A percentile compares a stretch with the other conserved stretches of the same genome.
phyloP scores from a whole-genome alignment of 2,797 vertebrate species.

The Enteromius afrohamiltoni region DNA sequence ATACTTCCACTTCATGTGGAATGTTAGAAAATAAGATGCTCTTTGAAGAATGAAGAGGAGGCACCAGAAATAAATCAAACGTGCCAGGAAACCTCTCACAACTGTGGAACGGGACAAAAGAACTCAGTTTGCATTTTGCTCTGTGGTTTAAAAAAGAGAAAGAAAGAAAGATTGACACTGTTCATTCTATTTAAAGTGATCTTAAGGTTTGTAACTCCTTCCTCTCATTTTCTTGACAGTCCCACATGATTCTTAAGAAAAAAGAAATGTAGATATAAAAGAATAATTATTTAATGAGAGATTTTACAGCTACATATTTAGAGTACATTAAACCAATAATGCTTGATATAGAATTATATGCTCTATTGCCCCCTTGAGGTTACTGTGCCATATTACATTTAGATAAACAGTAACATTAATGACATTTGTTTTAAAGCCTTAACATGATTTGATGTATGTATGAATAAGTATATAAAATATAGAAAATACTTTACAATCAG shows the following conservation, averaged over 20 bases:
- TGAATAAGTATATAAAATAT: not conserved
- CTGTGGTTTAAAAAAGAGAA: not conserved
- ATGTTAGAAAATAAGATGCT: not conserved
- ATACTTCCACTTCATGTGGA: not conserved
- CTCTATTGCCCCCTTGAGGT: not conserved
- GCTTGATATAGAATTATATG: not conserved
- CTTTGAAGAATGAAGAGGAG: not conserved
- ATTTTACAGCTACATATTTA: not conserved
- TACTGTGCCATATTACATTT: not conserved
- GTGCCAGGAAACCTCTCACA: not conserved
- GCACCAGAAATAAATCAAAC: not conserved
- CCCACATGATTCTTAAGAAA: not conserved
- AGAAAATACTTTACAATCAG: not conserved
- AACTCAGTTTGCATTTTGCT: not conserved
- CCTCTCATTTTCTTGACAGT: not conserved
- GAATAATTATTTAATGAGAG: not conserved
- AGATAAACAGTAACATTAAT: not conserved
- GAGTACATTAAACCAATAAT: not conserved
- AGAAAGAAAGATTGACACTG: not conserved
- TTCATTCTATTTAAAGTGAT: not conserved
- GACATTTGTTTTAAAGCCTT: not conserved
- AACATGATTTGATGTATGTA: not conserved
- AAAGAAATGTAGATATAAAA: not conserved
- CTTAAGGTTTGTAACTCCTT: not conserved
- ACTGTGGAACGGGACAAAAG: not conserved